Conservation (phyloP, 1,140 invertebrate genomes). For the Heliconius melpomene region DNA sequence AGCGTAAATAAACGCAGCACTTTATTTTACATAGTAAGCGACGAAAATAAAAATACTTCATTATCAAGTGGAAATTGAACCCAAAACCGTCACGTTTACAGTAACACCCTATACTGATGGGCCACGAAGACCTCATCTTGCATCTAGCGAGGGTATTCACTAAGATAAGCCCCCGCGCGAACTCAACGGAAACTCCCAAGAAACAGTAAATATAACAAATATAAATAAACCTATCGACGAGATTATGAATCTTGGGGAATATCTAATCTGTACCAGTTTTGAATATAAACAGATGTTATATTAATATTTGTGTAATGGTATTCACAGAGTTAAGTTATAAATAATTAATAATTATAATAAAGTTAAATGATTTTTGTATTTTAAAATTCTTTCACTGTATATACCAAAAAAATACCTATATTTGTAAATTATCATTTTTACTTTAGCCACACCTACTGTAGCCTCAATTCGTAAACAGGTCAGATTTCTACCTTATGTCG, state of each 20-base stretch:
- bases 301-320: neutral
- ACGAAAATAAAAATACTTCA: neutral
- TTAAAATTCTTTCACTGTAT: neutral
- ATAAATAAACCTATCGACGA: conserved; percentile 1
- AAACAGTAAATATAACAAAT: neutral
- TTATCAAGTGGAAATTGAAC: neutral
- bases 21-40: neutral
- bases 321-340: no score
- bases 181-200: neutral
- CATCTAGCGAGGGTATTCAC: neutral
- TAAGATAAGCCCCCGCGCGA: neutral
- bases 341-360: neutral
- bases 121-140: neutral
- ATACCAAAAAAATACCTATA: neutral
- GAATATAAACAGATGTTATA: neutral
- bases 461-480: neutral
- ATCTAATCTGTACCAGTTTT: neutral
- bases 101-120: neutral
- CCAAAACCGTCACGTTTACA: neutral
- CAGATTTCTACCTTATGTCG: neutral
- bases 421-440: neutral
- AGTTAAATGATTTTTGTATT: neutral
- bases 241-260: neutral
- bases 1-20: neutral
- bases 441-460: neutral